phyloP scores from a whole-genome alignment of 2,113 vertebrate species.

The Indri indri region DNA sequence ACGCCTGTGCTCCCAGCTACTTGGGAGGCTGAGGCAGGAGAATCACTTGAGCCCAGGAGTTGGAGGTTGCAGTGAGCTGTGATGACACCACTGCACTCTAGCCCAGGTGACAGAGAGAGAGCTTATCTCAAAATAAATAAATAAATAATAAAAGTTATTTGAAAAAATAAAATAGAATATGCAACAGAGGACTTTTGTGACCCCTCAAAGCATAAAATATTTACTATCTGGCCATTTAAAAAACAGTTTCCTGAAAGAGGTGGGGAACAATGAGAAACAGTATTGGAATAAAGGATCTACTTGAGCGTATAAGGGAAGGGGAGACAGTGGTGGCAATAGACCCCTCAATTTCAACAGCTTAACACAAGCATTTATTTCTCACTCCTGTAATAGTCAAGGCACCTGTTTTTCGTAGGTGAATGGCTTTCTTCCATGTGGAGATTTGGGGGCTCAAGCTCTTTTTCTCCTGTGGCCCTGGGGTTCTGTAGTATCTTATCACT shows the following conservation, averaged over 20 bases:
- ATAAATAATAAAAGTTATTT: neutral
- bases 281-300: fast-evolving
- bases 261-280: neutral
- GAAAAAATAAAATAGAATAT: neutral
- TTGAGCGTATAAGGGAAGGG: too few relatives aligned
- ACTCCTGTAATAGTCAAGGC: fast-evolving
- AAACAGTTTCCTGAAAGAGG: neutral
- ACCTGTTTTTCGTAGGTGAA: neutral
- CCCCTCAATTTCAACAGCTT: neutral
- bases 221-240: neutral
- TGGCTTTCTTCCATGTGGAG: neutral
- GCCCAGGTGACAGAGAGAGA: too few relatives aligned
- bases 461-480: neutral
- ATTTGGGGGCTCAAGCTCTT: fast-evolving
- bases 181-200: neutral
- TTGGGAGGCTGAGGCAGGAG: too few relatives aligned
- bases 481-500: neutral
- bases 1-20: too few relatives aligned
- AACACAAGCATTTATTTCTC: neutral
- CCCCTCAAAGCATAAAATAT: neutral
- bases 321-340: too few relatives aligned
- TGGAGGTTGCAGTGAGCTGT: too few relatives aligned
- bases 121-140: too few relatives aligned
- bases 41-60: too few relatives aligned
- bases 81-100: too few relatives aligned